A percentile compares a stretch with the other conserved stretches of the same genome.
These are phyloP conservation scores for Megaceryle torquata DNA, from an alignment of 2,113 vertebrate genomes.

Conservation along the genomic window DNA sequence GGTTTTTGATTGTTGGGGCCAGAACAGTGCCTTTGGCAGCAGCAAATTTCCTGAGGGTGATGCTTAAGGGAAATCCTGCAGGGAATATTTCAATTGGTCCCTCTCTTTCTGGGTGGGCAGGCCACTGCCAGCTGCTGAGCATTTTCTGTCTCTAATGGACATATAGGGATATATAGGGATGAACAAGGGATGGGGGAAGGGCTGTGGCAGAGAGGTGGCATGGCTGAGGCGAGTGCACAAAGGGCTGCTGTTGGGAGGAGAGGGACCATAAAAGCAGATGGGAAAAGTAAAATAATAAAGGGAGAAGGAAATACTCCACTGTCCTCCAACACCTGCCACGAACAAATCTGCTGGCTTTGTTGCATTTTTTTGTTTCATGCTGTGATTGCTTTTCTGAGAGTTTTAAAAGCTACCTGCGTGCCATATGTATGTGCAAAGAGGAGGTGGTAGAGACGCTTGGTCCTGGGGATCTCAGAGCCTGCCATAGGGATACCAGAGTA, in stretches of 20 bases:
- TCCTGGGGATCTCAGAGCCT: neutral
- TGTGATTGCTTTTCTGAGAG: neutral
- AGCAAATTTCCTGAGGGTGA: constrained; percentile 26
- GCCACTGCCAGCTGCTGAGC: neutral
- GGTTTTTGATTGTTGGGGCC: constrained; percentile 42
- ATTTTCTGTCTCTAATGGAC: neutral
- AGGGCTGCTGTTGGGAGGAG: neutral
- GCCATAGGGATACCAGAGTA: neutral
- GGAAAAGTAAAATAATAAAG: neutral
- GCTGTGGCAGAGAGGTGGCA: accelerated
- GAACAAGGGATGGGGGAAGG: neutral
- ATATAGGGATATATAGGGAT: neutral
- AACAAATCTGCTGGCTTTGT: neutral
- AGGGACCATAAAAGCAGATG: neutral
- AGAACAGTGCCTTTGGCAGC: constrained; percentile 43
- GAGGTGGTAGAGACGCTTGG: neutral
- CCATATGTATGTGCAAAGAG: neutral
- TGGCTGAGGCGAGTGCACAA: accelerated
- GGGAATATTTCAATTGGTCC: neutral
- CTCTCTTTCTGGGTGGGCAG: neutral
- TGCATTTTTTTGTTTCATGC: neutral
- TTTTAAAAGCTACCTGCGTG: accelerated
- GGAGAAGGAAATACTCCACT: neutral
- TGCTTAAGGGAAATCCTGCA: neutral
- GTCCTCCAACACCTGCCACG: neutral